These are phyloP conservation scores for Hydrolagus colliei DNA, from an alignment of 2,797 vertebrate genomes.

Conservation along the genomic window DNA sequence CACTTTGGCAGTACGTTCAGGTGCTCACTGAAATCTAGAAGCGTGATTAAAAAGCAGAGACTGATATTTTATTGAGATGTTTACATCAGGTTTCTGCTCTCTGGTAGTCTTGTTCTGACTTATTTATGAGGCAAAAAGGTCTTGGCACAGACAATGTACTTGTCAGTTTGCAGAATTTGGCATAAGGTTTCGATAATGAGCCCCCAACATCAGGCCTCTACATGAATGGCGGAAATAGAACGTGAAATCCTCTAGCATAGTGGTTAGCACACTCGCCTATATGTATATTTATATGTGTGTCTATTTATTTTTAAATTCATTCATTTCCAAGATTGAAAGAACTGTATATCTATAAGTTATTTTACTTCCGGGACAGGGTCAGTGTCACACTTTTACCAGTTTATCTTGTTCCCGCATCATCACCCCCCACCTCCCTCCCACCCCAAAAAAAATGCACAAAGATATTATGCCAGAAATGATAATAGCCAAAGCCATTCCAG, in stretches of 20 bases:
- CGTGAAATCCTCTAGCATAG: too few species aligned
- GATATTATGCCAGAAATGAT: conserved; percentile 3
- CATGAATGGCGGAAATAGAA: not conserved
- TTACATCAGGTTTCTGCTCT: not conserved
- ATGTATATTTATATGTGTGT: too few species aligned
- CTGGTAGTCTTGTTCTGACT: not conserved
- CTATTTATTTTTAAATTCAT: not conserved
- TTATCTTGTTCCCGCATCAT: not conserved
- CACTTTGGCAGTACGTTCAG: conserved; percentile 1
- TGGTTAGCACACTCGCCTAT: too few species aligned
- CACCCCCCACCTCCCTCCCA: too few species aligned
- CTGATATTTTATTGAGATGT: not conserved
- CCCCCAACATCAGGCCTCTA: not conserved
- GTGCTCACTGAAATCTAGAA: not conserved
- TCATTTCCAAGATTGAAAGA: not conserved
- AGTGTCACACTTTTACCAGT: not conserved
- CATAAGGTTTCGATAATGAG: not conserved
- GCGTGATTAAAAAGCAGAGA: not conserved
- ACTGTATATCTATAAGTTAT: not conserved
- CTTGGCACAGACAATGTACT: not conserved
- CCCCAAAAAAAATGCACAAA: not conserved
- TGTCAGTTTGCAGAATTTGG: conserved; percentile 5
- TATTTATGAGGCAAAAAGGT: not conserved
- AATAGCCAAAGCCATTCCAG: not conserved
- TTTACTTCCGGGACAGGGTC: not conserved